A percentile compares a stretch with the other conserved stretches of the same genome.
These are phyloP conservation scores for Andrena marginata DNA, from an alignment of 2,888 invertebrate species.

Conservation along the genomic window DNA sequence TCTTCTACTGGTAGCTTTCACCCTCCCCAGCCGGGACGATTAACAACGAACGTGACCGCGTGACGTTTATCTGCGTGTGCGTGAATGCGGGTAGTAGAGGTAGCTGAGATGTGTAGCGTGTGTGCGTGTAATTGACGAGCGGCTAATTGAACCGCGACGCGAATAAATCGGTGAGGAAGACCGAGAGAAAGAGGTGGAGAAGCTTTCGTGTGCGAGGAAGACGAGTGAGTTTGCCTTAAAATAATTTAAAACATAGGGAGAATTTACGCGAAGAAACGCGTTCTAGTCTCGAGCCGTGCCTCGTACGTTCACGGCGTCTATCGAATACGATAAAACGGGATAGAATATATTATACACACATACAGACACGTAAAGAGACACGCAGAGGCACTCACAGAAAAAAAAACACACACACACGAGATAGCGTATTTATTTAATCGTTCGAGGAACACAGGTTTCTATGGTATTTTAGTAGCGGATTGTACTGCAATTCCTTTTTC, in stretches of 20 bases:
- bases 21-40: conserved; percentile 55
- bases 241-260: conserved; percentile 49
- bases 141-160: background rate
- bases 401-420: conserved; percentile 54
- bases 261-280: conserved; percentile 46
- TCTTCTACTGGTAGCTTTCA: conserved; percentile 36
- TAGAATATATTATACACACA: conserved; percentile 37
- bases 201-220: conserved; percentile 37
- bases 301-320: conserved; percentile 41
- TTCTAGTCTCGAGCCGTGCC: conserved; percentile 59
- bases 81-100: conserved; percentile 45
- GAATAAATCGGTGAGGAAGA: conserved; percentile 2
- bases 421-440: conserved; percentile 74
- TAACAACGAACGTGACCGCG: conserved; percentile 71
- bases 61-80: conserved; percentile 53
- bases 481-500: conserved; percentile 69
- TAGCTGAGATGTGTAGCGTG: conserved; percentile 23
- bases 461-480: conserved; percentile 74
- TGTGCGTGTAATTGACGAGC: background rate
- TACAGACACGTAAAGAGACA: conserved; percentile 29
- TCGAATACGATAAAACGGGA: conserved; percentile 29
- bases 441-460: conserved; percentile 69
- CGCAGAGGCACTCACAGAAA: conserved; percentile 30
- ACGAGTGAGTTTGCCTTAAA: conserved; percentile 75
- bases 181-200: background rate